A percentile compares a stretch with the other conserved stretches of the same genome.
Evolutionary conservation across 2,113 vertebrate species (phyloP).

Genomic region (Malurus alboscapulatus): DNA sequence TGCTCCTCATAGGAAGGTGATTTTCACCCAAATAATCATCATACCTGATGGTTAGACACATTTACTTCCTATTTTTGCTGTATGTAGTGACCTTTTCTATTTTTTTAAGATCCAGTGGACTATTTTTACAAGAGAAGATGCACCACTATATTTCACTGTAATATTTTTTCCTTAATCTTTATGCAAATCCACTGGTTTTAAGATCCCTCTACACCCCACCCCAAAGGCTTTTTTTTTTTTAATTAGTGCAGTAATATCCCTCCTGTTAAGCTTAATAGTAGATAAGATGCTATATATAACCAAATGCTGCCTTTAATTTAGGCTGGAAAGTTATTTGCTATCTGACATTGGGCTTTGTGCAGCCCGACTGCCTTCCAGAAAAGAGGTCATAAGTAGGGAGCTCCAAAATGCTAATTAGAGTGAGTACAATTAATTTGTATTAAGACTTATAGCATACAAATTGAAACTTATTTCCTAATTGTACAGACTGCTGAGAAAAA

Average conservation of each 20-base stretch:
- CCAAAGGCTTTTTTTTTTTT: conserved; percentile 16
- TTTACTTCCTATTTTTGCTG: neutral
- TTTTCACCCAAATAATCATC: neutral
- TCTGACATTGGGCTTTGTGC: neutral
- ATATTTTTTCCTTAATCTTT: neutral
- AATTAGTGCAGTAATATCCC: conserved; percentile 40
- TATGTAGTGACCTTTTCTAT: neutral
- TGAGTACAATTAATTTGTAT: conserved; percentile 14
- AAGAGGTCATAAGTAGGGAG: conserved; percentile 16
- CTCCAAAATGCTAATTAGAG: conserved; percentile 31
- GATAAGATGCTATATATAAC: conserved; percentile 14
- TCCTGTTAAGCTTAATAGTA: conserved; percentile 12
- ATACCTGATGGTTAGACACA: neutral
- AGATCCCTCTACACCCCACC: neutral
- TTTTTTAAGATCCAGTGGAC: neutral
- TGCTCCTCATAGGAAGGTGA: neutral
- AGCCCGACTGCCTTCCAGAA: conserved; percentile 22
- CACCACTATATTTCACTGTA: neutral
- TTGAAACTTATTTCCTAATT: neutral
- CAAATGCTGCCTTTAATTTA: conserved; percentile 30
- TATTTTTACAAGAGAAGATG: neutral
- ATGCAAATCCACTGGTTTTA: neutral
- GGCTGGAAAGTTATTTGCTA: neutral
- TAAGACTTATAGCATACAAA: neutral
- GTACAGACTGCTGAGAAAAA: neutral